Base-by-base conservation (phyloP, 2,888 invertebrate genomes). In the Euplexia lucipara region DNA sequence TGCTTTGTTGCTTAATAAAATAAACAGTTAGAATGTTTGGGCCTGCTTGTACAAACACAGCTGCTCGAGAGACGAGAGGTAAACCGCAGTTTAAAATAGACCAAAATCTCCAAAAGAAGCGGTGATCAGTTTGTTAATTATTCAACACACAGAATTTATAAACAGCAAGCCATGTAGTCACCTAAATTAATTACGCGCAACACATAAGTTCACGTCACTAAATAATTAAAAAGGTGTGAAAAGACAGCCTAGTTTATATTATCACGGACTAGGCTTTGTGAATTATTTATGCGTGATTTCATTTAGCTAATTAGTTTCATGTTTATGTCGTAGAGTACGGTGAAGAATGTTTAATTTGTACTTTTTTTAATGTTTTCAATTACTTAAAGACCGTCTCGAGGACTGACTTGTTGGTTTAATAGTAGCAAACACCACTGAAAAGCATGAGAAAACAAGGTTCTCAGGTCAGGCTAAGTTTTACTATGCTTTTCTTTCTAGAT, bases 161-260 rank as follows among this genome's bases (percentile, higher is more conserved):
- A 69, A 58, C 42, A 57, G 37, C 16, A 2, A 14, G 6, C 10
- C n/a, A 16, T n/a, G n/a, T n/a, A 37, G 2, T 3, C 9, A 47
- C 12, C 2, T 39, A 30, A 52, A 75, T 53, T 44, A 58, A 41
- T 20, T 47, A 45, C 51, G 14, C 20, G 9, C 34, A 56, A 56
- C 51, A 48, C 41, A 39, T 48, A 44, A n/a, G 30, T 41, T 52
- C 14, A 45, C 26, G 44, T 64, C 57, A 58, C n/a, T 30, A 41
- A 44, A 63, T 79, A 63, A 75, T 79, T 75, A 57, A 59, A 56
- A 71, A 57, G 62, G 81, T 68, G 68, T 58, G 54, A 51, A 49
- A 49, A 62, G 59, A 71, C 54, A 63, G 16, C 14, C 35, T 53
- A 56, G 63, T 68, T 53, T 60, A 54, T 35, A 22, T 48, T 60